phyloP scores from a whole-genome alignment of 2,888 invertebrate genomes.

The Yponomeuta cagnagella region DNA sequence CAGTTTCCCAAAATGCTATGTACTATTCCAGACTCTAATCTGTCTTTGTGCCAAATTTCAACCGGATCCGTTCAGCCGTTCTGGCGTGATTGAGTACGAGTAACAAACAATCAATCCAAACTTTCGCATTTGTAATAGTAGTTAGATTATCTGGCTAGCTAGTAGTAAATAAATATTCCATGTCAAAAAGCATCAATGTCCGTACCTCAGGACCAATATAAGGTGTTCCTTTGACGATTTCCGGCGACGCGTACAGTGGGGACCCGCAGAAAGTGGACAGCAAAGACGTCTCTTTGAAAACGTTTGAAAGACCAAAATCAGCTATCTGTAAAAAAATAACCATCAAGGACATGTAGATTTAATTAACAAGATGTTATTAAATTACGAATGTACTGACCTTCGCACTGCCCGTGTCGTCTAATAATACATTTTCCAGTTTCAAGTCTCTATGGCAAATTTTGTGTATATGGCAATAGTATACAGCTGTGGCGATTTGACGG shows the following conservation, averaged over 20 bases:
- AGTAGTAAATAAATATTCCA: no score
- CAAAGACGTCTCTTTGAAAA: conserved; percentile 91
- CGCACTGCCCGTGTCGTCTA: conserved; percentile 95
- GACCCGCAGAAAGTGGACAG: conserved; percentile 97
- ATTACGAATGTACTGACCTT: conserved; percentile 78
- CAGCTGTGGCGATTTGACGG: conserved; percentile 96
- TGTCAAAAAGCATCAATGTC: neutral
- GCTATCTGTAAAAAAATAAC: conserved; percentile 83
- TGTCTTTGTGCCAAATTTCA: no score
- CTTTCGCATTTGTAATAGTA: no score
- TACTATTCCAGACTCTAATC: no score
- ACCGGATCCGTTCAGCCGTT: no score
- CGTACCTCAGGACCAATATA: conserved; percentile 96
- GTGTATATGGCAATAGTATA: conserved; percentile 98
- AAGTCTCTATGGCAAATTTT: conserved; percentile 98
- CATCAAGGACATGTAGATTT: conserved; percentile 7
- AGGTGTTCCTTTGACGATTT: conserved; percentile 97
- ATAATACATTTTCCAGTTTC: conserved; percentile 94
- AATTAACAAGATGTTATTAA: neutral
- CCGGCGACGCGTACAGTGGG: conserved; percentile 96
- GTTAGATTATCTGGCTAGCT: no score
- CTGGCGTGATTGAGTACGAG: no score
- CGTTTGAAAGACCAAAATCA: conserved; percentile 98
- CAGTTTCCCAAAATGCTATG: no score
- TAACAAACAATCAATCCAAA: no score